Base-by-base conservation (phyloP, 2,113 vertebrate genomes). In the Thalassoma bifasciatum region DNA sequence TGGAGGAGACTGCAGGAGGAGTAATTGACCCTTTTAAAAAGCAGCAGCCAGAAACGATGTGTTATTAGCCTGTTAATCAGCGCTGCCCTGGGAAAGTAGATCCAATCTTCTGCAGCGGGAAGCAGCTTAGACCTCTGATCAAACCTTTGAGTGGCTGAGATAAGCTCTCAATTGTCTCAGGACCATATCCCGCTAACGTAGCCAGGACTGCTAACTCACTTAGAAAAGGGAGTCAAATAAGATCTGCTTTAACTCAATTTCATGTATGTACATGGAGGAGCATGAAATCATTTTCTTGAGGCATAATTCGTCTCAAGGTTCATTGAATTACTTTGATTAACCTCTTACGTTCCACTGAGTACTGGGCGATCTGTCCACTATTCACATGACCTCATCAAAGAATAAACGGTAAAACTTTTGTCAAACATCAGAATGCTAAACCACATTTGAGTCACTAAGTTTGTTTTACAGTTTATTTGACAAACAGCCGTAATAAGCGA, bases 241-340 rank as follows among this genome's bases (percentile, higher is more conserved):
- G 26, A 75, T 62, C 79, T 79, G 79, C 56, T 72, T 53, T 65
- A 84, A 42, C 56, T 85, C 72, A 71, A 56, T 53, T 60, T 70
- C 6, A 40, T 7, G 64, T 38, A 44, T 81, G n/a, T n/a, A 80
- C 75, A 83, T 68, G 71, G 17, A 75, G 63, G 10, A 56, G 65
- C 67, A 77, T 71, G 60, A 66, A 72, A 72, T 76, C 1, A 8
- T 77, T 82, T 72, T 77, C 66, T 30, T 1, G 30, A 61, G 13
- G 66, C 22, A 38, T 21, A 22, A 22, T 63, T 86, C n/a, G 2
- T 86, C 65, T 52, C 24, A 52, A 66, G 30, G 76, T 74, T 89
- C 70, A 88, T 86, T 82, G 40, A 79, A 89, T 90, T 44, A 82
- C 69, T 73, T 65, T 77, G 53, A 84, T 79, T 81, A n/a, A n/a